These are phyloP conservation scores for Tachystola acroxantha DNA, from an alignment of 2,888 invertebrate species.

Conservation along the genomic window DNA sequence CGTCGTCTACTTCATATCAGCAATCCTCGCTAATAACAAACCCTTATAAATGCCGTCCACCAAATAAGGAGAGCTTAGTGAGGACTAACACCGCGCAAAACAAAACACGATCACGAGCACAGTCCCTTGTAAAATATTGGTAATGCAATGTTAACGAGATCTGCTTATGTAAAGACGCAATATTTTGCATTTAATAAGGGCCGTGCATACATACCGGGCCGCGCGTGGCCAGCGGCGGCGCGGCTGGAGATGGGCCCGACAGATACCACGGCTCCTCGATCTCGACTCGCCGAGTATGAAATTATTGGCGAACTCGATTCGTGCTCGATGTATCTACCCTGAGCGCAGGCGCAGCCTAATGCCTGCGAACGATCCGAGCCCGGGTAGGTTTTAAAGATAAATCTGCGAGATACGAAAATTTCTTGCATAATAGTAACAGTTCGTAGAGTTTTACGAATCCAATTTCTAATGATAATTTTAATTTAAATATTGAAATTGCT, in stretches of 20 bases:
- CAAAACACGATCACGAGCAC: background rate
- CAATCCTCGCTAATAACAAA: too few relatives aligned
- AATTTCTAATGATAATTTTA: conserved; percentile 11
- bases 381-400: conserved; percentile 64
- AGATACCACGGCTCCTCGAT: conserved; percentile 54
- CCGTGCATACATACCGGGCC: conserved; percentile 39
- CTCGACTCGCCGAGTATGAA: conserved; percentile 47
- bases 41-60: too few relatives aligned
- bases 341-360: conserved; percentile 44
- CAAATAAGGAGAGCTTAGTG: background rate
- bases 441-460: conserved; percentile 25
- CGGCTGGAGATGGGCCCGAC: conserved; percentile 57
- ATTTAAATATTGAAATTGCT: background rate
- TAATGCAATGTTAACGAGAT: conserved; percentile 69
- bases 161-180: conserved; percentile 61
- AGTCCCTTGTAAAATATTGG: conserved; percentile 54
- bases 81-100: background rate
- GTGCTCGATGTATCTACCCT: conserved; percentile 68
- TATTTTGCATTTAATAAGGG: conserved; percentile 75
- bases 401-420: conserved; percentile 54
- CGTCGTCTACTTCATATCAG: too few relatives aligned
- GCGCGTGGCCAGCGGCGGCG: conserved; percentile 62
- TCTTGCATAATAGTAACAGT: conserved; percentile 41
- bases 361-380: conserved; percentile 54
- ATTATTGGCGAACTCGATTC: conserved; percentile 73